A percentile compares a stretch with the other conserved stretches of the same genome.
phyloP scores from a whole-genome alignment of 1,140 invertebrate genomes.

The Carcinoscorpius rotundicauda region DNA sequence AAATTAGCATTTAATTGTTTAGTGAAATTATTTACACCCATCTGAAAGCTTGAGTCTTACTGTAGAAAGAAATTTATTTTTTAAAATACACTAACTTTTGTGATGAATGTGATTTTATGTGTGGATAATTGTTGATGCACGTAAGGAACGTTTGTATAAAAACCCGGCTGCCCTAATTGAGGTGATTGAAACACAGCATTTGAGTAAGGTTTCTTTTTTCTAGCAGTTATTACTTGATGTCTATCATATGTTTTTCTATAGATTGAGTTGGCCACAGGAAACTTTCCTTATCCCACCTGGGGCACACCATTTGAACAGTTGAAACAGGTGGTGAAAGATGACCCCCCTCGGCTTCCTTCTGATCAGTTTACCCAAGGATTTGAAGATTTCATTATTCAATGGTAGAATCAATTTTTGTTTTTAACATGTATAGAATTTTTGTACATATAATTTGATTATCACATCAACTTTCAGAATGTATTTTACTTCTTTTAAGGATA shows the following conservation, averaged over 20 bases:
- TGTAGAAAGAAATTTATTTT: not conserved
- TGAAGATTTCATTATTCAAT: slow-evolving; percentile 74
- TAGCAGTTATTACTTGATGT: not conserved
- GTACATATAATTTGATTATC: slow-evolving; percentile 1
- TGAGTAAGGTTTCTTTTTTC: not conserved
- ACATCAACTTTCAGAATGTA: not conserved
- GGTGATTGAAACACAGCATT: not conserved
- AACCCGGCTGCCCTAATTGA: not conserved
- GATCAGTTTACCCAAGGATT: slow-evolving; percentile 66
- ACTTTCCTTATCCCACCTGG: slow-evolving; percentile 68
- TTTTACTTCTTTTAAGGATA: not conserved
- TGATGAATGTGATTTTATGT: not conserved
- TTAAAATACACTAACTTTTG: not conserved
- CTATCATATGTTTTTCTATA: slow-evolving; percentile 24
- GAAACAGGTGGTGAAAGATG: slow-evolving; percentile 81
- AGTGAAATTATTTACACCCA: not conserved
- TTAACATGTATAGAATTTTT: slow-evolving; percentile 2
- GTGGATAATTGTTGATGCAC: not conserved
- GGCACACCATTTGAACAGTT: slow-evolving; percentile 86
- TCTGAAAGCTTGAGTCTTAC: not conserved
- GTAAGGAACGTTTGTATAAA: not conserved
- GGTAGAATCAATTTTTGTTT: slow-evolving; percentile 40
- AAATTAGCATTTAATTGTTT: too few species aligned
- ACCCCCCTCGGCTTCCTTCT: slow-evolving; percentile 65
- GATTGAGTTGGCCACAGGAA: slow-evolving; percentile 38